Evolutionary conservation across 1,140 invertebrate genomes (phyloP), one percentile per base, ranked within the genome.

Genomic region (Bacillus rossius): DNA sequence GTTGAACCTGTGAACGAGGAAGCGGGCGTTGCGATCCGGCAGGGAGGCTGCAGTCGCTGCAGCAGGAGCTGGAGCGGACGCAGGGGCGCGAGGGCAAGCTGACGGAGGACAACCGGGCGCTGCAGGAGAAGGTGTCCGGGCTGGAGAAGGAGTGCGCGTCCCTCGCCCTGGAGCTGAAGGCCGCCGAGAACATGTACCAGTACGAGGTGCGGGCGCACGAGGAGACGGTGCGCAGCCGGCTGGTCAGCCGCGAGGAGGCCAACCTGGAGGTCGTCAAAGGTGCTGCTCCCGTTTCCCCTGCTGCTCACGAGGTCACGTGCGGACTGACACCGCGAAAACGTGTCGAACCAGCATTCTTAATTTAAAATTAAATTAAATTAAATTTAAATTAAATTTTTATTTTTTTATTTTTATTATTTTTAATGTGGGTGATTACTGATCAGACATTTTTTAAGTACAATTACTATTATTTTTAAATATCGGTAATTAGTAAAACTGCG

Each of bases 111-210:
- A 93, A 92, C 67, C 78, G 84, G 34, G 84, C 85, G 63, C 70
- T 96, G 14, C 83, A 81, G 37, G 91, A 95, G 67, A 85, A 84
- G 66, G 84, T 95, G 37, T 89, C 91, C 16, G 78, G 81, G 17
- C 72, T 96, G 61, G 94, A 98, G 75, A 98, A 97, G 74, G 89
- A 91, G 65, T 86, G 88, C 67, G 91, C 93, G 0, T 87, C 89
- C 43, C 75, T 96, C 22, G 84, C 89, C 50, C 78, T 96, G 19
- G 94, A 98, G 74, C 70, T 96, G 19, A 93, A 94, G 73, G 85
- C 91, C 23, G 84, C 90, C 16, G 89, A 92, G 70, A 86, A 85
- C 58, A 84, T 89, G 58, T 94, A 94, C 68, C 89, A 95, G 67
- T 89, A 95, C 19, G 93, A 96, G 77, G 83, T 92, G 1, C 81